A percentile compares a stretch with the other conserved stretches of the same genome.
These are phyloP conservation scores for Catagonus wagneri DNA, from an alignment of 2,113 vertebrate species.

Conservation along the genomic window DNA sequence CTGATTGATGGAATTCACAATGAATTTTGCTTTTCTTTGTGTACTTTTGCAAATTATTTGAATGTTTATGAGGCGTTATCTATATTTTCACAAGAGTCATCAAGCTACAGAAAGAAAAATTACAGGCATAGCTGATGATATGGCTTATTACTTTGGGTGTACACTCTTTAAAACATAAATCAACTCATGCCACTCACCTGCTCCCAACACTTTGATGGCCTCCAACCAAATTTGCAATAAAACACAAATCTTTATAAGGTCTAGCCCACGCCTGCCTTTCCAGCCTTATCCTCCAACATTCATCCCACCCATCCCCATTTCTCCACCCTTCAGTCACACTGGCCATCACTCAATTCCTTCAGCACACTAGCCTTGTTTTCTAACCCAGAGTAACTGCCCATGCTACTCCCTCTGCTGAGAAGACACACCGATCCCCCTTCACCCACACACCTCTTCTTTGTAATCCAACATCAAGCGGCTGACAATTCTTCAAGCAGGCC, in stretches of 20 bases:
- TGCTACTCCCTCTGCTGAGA: background rate
- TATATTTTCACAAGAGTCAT: background rate
- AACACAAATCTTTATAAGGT: background rate
- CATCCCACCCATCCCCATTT: background rate
- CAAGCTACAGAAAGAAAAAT: background rate
- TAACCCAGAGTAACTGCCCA: background rate
- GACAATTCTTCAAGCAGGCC: background rate
- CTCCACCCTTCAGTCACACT: background rate
- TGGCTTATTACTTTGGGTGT: background rate
- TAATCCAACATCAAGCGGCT: background rate
- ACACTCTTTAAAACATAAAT: constrained; percentile 32
- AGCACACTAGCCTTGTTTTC: background rate
- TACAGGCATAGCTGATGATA: background rate
- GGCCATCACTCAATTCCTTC: background rate
- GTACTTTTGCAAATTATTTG: background rate
- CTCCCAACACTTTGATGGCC: background rate
- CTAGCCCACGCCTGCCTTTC: background rate
- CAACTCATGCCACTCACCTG: background rate
- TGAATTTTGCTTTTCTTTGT: background rate
- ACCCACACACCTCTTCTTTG: background rate
- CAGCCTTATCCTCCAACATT: background rate
- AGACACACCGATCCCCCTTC: background rate
- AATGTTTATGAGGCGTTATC: constrained; percentile 7
- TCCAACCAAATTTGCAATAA: background rate
- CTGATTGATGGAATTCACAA: background rate